Evolutionary conservation across 1,140 invertebrate species (phyloP), one percentile per base, ranked within the genome.

Genomic region (Ericerus pela): DNA sequence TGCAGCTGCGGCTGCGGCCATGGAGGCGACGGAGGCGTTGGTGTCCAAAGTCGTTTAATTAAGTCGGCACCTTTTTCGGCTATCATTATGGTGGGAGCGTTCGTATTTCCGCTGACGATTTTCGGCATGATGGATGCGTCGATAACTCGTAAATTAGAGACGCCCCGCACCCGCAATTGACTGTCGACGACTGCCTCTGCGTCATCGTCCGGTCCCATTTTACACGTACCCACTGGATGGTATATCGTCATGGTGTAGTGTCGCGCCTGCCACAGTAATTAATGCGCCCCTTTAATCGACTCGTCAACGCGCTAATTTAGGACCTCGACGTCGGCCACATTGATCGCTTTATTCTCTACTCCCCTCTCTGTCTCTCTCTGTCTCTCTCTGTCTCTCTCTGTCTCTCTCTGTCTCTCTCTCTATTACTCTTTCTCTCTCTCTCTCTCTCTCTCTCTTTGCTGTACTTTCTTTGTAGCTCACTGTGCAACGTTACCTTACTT

Each of bases 11-110:
- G n/a, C n/a, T n/a, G n/a, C n/a, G n/a, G n/a, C n/a, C n/a, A n/a
- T n/a, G n/a, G n/a, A n/a, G n/a, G n/a, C 16, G 41, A 20, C 3
- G 41, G 41, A 47, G 41, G 3, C 16, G 6, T n/a, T n/a, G n/a
- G 6, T 16, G 22, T 47, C 29, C 43, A 57, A 22, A 27, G 14
- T 5, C 3, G 10, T 53, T 85, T 85, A 37, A 88, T 84, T 70
- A 86, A 76, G 62, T 87, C 84, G 6, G 81, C 79, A 6, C 73
- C 81, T 65, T 85, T 86, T 64, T 88, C 85, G 1, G 76, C 85
- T 8, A 83, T 82, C 81, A 84, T 83, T 8, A 83, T 80, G 2
- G 75, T 75, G 0, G 81, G 80, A 1, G 82, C 81, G 51, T 61
- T 59, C 2, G 60, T 61, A 41, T 61, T 61, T 0, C 80, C 82